Percentiles rank a stretch among this genome's conserved stretches.
These are phyloP conservation scores for Cryptus viduatorius DNA, from an alignment of 2,888 invertebrate genomes.

Conservation along the genomic window DNA sequence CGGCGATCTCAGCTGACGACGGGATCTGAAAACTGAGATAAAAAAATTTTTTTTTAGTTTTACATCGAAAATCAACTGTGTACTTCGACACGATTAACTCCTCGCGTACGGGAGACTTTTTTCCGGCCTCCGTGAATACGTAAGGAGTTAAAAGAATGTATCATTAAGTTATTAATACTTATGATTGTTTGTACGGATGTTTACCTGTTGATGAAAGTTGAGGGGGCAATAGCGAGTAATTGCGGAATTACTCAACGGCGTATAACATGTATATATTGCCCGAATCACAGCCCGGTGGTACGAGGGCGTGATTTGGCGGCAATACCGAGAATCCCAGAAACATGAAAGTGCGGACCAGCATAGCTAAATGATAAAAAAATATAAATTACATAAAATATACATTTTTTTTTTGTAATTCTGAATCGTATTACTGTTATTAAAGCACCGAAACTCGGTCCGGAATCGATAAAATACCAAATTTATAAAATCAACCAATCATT, in stretches of 20 bases:
- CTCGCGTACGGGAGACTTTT: too few species aligned
- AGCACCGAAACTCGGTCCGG: too few species aligned
- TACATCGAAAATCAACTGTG: too few species aligned
- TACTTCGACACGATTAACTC: too few species aligned
- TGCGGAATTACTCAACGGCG: conserved; percentile 85
- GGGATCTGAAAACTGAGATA: conserved; percentile 13
- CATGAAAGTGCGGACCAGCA: conserved; percentile 97
- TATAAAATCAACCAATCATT: too few species aligned
- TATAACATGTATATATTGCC: conserved; percentile 89
- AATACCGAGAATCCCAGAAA: conserved; percentile 97
- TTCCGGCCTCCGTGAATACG: too few species aligned
- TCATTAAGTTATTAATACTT: not conserved
- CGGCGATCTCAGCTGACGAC: conserved; percentile 29
- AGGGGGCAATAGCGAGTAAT: conserved; percentile 74
- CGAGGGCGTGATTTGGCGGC: conserved; percentile 92
- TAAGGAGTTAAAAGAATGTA: too few species aligned
- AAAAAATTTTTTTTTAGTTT: not conserved
- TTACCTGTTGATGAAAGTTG: conserved; percentile 82
- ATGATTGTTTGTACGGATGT: conserved; percentile 14
- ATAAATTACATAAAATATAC: not conserved
- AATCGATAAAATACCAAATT: too few species aligned
- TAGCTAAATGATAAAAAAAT: conserved; percentile 85
- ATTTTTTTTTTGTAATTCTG: not conserved
- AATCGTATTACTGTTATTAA: not conserved
- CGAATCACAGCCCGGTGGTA: conserved; percentile 89